Conservation (phyloP, 92 coral and sea anemone species). For the Palythoa caribaeorum region DNA sequence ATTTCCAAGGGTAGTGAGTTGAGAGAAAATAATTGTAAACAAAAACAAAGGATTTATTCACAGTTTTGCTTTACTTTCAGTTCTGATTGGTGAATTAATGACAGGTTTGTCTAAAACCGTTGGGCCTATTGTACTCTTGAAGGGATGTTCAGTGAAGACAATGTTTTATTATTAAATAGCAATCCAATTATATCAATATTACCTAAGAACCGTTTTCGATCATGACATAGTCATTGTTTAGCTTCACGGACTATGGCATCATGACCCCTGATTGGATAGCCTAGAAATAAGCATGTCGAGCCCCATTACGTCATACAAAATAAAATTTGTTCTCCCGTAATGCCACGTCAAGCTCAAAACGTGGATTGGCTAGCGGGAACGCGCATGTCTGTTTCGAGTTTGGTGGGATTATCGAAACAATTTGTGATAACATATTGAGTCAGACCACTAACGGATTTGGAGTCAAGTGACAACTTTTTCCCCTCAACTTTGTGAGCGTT, state of each 20-base stretch:
- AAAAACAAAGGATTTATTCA: constrained; percentile 11
- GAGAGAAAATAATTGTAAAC: constrained; percentile 20
- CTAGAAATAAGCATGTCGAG: constrained; percentile 86
- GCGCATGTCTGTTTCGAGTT: constrained; percentile 80
- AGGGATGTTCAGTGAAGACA: constrained; percentile 73
- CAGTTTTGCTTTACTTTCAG: constrained; percentile 18
- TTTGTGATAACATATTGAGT: constrained; percentile 73
- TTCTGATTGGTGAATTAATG: constrained; percentile 72
- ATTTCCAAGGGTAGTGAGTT: constrained; percentile 1
- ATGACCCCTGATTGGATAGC: constrained; percentile 79
- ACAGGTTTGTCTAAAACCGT: constrained; percentile 64
- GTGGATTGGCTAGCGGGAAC: constrained; percentile 85
- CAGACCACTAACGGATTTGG: constrained; percentile 76
- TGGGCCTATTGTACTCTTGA: constrained; percentile 63
- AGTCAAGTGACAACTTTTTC: constrained; percentile 76
- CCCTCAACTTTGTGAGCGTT: constrained; percentile 77
- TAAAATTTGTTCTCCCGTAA: constrained; percentile 94
- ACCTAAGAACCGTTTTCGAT: constrained; percentile 96
- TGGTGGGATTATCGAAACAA: constrained; percentile 88
- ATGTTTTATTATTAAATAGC: constrained; percentile 98
- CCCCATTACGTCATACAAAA: constrained; percentile 97
- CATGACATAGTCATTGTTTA: constrained; percentile 97
- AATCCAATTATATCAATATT: constrained; percentile 97
- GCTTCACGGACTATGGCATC: constrained; percentile 82
- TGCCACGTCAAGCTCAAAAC: constrained; percentile 97